Percentiles rank a stretch among this genome's conserved stretches.
These are phyloP conservation scores for Saimiri boliviensis DNA, from an alignment of 2,113 vertebrate genomes.

Conservation along the genomic window DNA sequence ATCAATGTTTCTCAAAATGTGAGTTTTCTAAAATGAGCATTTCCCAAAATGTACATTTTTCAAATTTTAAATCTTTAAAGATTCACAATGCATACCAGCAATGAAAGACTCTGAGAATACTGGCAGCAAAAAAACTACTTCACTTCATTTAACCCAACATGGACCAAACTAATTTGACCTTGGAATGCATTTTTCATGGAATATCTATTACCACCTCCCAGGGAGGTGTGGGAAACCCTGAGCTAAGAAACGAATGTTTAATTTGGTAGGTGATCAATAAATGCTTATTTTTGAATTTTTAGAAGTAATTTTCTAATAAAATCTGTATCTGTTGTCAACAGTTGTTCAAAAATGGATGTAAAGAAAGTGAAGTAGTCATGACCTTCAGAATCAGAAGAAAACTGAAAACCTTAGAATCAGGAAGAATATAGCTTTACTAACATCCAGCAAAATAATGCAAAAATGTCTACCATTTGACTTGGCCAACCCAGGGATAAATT, in stretches of 20 bases:
- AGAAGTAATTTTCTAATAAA: background rate
- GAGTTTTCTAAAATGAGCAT: slow-evolving; percentile 1
- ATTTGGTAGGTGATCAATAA: background rate
- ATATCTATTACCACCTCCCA: background rate
- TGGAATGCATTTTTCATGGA: background rate
- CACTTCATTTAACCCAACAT: background rate
- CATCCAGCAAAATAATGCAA: slow-evolving; percentile 34
- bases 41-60: slow-evolving; percentile 28
- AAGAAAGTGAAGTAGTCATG: background rate
- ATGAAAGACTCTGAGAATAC: background rate
- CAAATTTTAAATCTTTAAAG: background rate
- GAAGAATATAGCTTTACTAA: background rate
- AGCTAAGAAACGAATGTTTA: background rate
- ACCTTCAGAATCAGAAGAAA: background rate
- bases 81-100: background rate
- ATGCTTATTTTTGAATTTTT: slow-evolving; percentile 5
- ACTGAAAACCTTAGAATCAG: slow-evolving; percentile 15
- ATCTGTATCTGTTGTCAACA: background rate
- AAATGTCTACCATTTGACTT: background rate
- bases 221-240: background rate
- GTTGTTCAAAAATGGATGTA: slow-evolving; percentile 16
- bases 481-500: slow-evolving; percentile 8
- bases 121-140: background rate
- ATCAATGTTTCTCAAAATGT: slow-evolving; percentile 36
- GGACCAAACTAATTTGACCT: background rate